A percentile compares a stretch with the other conserved stretches of the same genome.
phyloP scores from a whole-genome alignment of 2,797 vertebrate genomes.

The Mus minutoides region DNA sequence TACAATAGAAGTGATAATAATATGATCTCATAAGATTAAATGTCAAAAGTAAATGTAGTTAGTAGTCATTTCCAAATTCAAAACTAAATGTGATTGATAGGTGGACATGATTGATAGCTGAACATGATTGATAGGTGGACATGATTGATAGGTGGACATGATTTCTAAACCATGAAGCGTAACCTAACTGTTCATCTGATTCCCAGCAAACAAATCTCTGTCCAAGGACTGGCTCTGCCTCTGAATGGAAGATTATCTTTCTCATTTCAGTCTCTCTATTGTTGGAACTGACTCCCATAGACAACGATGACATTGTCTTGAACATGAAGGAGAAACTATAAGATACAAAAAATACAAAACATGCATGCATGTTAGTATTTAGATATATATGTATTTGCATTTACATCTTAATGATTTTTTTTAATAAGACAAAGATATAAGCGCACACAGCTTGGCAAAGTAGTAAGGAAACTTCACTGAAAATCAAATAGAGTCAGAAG shows the following conservation, averaged over 20 bases:
- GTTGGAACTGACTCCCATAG: not conserved
- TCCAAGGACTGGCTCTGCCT: not conserved
- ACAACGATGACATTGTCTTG: not conserved
- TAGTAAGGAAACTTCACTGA: not conserved
- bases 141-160: not conserved
- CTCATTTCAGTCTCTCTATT: not conserved
- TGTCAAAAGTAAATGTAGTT: slow-evolving; percentile 12
- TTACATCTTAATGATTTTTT: slow-evolving; percentile 47
- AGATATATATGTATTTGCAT: not conserved
- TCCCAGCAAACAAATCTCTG: slow-evolving; percentile 4
- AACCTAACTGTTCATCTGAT: not conserved
- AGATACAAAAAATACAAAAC: not conserved
- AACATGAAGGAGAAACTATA: slow-evolving; percentile 23
- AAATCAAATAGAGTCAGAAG: not conserved
- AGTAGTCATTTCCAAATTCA: not conserved
- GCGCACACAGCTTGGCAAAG: not conserved
- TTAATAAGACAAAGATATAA: slow-evolving; percentile 36
- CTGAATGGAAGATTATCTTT: not conserved
- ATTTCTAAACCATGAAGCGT: not conserved
- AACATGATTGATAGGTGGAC: not conserved
- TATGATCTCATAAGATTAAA: not conserved
- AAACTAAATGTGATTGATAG: not conserved
- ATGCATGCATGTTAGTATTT: not conserved
- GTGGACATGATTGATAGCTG: not conserved
- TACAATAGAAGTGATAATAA: not conserved